Percentiles rank a stretch among this genome's conserved stretches.
phyloP scores from a whole-genome alignment of 2,113 vertebrate species.

The Fulmarus glacialis region DNA sequence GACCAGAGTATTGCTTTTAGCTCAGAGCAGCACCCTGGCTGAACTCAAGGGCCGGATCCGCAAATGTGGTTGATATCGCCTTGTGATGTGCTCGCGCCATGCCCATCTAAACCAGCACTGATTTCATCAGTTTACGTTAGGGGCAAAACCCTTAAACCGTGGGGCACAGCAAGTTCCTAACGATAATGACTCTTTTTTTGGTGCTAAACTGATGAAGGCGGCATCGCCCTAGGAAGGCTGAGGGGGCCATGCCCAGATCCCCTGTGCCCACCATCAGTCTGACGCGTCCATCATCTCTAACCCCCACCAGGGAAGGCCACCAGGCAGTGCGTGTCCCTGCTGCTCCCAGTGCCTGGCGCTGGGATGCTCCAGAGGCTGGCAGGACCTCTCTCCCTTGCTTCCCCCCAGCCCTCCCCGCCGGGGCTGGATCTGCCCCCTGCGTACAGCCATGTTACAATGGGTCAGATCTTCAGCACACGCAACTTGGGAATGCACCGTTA shows the following conservation, averaged over 20 bases:
- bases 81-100: accelerated
- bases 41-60: accelerated
- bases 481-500: neutral
- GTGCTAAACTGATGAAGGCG: neutral
- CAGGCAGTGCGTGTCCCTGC: accelerated
- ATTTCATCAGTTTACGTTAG: neutral
- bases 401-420: neutral
- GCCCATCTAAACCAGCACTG: neutral
- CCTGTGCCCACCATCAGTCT: accelerated
- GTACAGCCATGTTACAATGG: neutral
- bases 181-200: neutral
- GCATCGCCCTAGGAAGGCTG: neutral
- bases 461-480: neutral
- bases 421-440: neutral
- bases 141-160: neutral
- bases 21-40: neutral
- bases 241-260: neutral
- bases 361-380: neutral
- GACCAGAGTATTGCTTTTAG: neutral
- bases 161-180: neutral
- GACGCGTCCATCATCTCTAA: neutral
- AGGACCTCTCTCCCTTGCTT: neutral
- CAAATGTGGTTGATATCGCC: neutral
- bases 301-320: neutral
- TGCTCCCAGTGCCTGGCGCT: accelerated